Conservation (phyloP, 2,113 vertebrate genomes). For the Aix galericulata region DNA sequence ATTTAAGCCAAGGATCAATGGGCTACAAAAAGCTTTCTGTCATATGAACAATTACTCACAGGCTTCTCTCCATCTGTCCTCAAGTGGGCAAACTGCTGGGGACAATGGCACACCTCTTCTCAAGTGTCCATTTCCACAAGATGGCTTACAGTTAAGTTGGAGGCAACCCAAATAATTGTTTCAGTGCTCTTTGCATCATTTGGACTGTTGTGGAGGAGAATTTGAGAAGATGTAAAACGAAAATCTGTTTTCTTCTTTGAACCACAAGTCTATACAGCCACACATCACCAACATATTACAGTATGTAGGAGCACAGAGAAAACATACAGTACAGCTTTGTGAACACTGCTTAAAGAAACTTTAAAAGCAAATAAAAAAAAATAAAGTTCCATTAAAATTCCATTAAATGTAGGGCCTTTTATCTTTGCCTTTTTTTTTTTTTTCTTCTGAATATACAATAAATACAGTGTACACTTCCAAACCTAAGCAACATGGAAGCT, state of each 20-base stretch:
- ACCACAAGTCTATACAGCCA: fast-evolving
- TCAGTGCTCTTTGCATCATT: neutral
- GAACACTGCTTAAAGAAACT: neutral
- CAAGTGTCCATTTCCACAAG: neutral
- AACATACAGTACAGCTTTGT: neutral
- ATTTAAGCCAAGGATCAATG: neutral
- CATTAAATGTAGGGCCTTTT: neutral
- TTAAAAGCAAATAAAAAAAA: neutral
- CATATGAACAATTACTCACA: neutral
- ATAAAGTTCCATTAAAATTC: neutral
- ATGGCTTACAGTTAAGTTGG: neutral
- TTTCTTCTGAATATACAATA: neutral
- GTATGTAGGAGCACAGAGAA: neutral
- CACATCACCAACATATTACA: neutral
- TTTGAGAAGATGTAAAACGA: neutral
- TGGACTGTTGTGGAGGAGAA: neutral
- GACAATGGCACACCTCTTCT: neutral
- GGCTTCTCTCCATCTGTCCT: neutral
- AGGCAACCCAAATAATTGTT: neutral
- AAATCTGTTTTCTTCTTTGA: neutral
- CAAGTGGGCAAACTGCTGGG: neutral
- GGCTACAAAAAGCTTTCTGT: neutral
- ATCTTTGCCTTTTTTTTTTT: neutral
- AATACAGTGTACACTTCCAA: neutral
- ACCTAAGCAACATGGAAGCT: neutral